Base-by-base conservation (phyloP, 2,113 vertebrate species). In the Bubo scandiacus region DNA sequence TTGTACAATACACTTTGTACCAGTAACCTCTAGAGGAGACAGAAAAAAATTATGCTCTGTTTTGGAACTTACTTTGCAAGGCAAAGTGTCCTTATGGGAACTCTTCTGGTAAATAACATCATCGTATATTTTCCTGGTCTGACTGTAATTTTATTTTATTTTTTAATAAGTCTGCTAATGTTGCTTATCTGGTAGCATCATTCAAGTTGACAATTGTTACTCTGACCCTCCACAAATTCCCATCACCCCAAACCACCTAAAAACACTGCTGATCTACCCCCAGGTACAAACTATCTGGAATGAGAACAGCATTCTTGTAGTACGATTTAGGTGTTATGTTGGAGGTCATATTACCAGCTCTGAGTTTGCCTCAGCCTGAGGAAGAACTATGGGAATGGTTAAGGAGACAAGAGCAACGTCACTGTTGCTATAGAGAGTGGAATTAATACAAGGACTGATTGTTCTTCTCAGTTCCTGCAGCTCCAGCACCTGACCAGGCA, bases 191-290 rank as follows among this genome's bases (percentile, higher is more conserved):
- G 49, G 12, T 54, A 42, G 25, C 19, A 26, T 73, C 38, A 32
- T 68, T 65, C 22, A 72, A n/a, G 42, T 15, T 86, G 49, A 32
- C 66, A 61, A 0, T 79, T 79, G 29, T 51, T 90, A 59, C n/a
- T 58, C 26, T 62, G 26, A 26, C 29, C 12, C 13, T 71, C 36
- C 36, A 25, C 29, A 54, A 55, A 3, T 45, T 73, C 43, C 19
- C 14, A 6, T 55, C 74, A 42, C 16, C 54, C 19, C 19, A 57
- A 49, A 72, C 20, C 40, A 83, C 34, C 43, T 38, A 54, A 63
- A 32, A 0, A 1, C 21, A 11, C 32, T 27, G 59, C 22, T 84
- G 20, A 11, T 55, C n/a, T 34, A 19, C 1, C 11, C 15, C 7
- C 19, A 51, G 42, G 4, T 61, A 12, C 1, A 2, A 27, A 12